Evolutionary conservation across 92 coral and sea anemone species (phyloP), one percentile per base, ranked within the genome.

Genomic region (Bergia puertoricense): DNA sequence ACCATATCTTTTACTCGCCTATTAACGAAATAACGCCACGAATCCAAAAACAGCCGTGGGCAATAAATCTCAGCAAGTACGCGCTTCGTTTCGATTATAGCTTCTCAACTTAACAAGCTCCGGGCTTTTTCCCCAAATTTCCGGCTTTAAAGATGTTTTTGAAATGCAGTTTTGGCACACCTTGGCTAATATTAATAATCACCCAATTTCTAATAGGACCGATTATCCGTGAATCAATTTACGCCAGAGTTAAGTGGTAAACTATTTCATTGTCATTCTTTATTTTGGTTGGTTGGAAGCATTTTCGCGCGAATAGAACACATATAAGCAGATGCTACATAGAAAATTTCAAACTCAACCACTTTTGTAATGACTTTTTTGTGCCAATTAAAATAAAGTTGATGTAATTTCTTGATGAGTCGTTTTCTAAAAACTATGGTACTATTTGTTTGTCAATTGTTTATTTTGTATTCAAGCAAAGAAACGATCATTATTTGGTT

Each of bases 1-100:
- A 46, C 48, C 79, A 71, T 84, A 13, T 23, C 54, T 20, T 48
- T 74, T 69, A 30, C 87, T 45, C 20, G 39, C 11, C 20, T 36
- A 56, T 54, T 80, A 80, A 46, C 65, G 82, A 39, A 79, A 79
- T 48, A 15, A 82, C 37, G 68, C 57, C 11, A 2, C 18, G 13
- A 46, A 18, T 54, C 40, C 83, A 84, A 71, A 30, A 44, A 30
- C 3, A 71, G 79, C 87, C 87, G 68, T 42, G 41, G 87, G 87
- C 87, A 43, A 84, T 23, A 71, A 30, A 50, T 20, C 79, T 14
- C 87, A 46, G 79, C 86, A 83, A 83, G 86, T 4, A 59, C 86
- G 8, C 68, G 36, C 43, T 54, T 48, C 23, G 6, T 13, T 16
- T 43, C 23, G n/a, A 39, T 57, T 23, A 39, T 41, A 20, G 74